phyloP scores from a whole-genome alignment of 2,113 vertebrate genomes.

The Toxotes jaculatrix region DNA sequence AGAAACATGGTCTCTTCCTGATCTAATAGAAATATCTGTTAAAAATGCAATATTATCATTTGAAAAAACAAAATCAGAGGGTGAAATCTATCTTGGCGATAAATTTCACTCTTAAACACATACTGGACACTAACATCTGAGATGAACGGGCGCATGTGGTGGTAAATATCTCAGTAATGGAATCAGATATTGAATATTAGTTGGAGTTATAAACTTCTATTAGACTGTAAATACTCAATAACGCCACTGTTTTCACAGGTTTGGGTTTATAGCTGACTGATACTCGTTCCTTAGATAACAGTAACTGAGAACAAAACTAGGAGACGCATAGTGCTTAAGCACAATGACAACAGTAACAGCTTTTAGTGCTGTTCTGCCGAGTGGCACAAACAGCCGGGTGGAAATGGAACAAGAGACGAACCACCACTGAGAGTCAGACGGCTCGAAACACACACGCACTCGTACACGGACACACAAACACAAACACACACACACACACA shows the following conservation, averaged over 20 bases:
- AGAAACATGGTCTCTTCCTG: background rate
- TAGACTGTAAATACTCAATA: slow-evolving; percentile 7
- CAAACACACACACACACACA: too few species aligned
- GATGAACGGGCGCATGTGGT: background rate
- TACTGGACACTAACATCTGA: background rate
- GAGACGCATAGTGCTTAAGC: slow-evolving; percentile 24
- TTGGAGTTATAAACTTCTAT: slow-evolving; percentile 8
- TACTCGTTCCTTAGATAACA: slow-evolving; percentile 34
- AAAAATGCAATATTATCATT: background rate
- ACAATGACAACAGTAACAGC: slow-evolving; percentile 35
- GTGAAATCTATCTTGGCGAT: background rate
- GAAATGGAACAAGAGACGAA: slow-evolving; percentile 36
- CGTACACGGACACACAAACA: background rate
- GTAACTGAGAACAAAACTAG: slow-evolving; percentile 23
- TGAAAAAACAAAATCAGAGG: background rate
- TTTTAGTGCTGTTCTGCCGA: slow-evolving; percentile 28
- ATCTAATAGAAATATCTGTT: background rate
- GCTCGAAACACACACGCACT: slow-evolving; percentile 4
- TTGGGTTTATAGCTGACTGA: slow-evolving; percentile 18
- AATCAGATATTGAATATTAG: slow-evolving; percentile 1
- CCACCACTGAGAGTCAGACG: slow-evolving; percentile 32
- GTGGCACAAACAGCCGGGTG: slow-evolving; percentile 30
- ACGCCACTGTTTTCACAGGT: slow-evolving; percentile 25
- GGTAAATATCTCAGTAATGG: background rate
- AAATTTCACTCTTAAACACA: background rate